A percentile compares a stretch with the other conserved stretches of the same genome.
phyloP scores from a whole-genome alignment of 2,797 vertebrate genomes.

The Manis crassicaudata region DNA sequence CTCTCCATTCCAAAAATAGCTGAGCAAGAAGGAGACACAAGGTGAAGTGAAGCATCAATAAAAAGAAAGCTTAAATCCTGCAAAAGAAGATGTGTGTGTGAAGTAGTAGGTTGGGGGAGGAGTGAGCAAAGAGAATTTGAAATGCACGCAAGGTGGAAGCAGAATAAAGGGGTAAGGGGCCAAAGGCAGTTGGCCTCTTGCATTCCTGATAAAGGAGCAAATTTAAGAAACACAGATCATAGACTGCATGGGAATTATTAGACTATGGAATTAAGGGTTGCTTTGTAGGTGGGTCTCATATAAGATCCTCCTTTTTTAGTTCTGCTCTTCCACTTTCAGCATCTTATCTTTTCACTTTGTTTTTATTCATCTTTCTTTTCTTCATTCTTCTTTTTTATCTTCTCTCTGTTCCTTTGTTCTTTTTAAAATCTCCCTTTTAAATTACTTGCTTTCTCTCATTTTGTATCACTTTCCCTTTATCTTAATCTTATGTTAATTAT shows the following conservation, averaged over 20 bases:
- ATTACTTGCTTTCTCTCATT: neutral
- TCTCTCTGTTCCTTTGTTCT: neutral
- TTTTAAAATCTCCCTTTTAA: neutral
- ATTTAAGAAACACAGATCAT: neutral
- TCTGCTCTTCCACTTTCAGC: neutral
- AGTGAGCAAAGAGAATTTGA: neutral
- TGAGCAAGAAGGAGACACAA: neutral
- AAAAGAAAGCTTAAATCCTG: neutral
- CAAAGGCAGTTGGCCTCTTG: neutral
- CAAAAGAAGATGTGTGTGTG: neutral
- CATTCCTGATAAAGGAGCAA: neutral
- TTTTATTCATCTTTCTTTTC: neutral
- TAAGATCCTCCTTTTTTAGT: neutral
- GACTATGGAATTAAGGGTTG: neutral
- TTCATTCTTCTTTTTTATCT: neutral
- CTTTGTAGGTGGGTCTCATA: neutral
- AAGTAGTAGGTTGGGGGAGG: neutral
- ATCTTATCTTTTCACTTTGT: neutral
- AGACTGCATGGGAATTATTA: neutral
- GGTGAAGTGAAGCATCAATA: neutral
- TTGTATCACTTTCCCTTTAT: neutral
- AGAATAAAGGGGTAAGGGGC: accelerated
- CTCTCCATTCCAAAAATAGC: neutral
- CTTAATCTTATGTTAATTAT: neutral
- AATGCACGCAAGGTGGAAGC: neutral